Evolutionary conservation across 2,888 invertebrate species (phyloP), one percentile per base, ranked within the genome.

Genomic region (Uropetala carovei): DNA sequence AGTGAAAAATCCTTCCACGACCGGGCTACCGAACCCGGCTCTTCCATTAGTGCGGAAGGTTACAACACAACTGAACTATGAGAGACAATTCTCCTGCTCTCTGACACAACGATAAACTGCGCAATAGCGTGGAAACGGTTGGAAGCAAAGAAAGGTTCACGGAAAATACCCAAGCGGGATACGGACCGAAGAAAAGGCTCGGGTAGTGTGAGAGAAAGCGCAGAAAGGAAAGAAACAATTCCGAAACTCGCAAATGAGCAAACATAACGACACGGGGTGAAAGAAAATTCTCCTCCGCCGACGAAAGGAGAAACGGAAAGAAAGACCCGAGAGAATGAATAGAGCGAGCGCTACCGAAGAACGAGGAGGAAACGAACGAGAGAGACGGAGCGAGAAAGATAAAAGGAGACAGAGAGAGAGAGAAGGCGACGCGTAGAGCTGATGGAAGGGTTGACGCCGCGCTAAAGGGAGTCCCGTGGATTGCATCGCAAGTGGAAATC

Each of bases 401-500:
- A 64, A 64, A 64, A 68, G n/a, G 68, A 85, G 85, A 58, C 27
- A 22, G 13, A 22, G n/a, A 58, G 7, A 18, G 84, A 43, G 14
- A 43, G 56, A 9, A 11, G 75, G 82, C 13, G 82, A 43, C 22
- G 11, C 30, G 82, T 10, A 82, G 82, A 82, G 82, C 68, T 68
- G 68, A 68, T 60, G 64, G 68, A 43, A 89, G 43, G 18, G 43
- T 75, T 10, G 75, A 27, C 75, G 22, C 75, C 9, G 22, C 27
- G 27, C 75, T 75, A 75, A 75, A 75, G 10, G 22, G 75, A 13
- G 75, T 11, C 43, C 75, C 75, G 75, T 75, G 75, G 27, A 75
- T 75, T 27, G 75, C 27, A 75, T 75, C 27, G 75, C 75, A 75
- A 75, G 75, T 75, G 75, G 75, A 75, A 27, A 75, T 75, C 22